Percentiles rank a stretch among this genome's conserved stretches.
phyloP scores from a whole-genome alignment of 2,113 vertebrate genomes.

The Heliornis fulica region DNA sequence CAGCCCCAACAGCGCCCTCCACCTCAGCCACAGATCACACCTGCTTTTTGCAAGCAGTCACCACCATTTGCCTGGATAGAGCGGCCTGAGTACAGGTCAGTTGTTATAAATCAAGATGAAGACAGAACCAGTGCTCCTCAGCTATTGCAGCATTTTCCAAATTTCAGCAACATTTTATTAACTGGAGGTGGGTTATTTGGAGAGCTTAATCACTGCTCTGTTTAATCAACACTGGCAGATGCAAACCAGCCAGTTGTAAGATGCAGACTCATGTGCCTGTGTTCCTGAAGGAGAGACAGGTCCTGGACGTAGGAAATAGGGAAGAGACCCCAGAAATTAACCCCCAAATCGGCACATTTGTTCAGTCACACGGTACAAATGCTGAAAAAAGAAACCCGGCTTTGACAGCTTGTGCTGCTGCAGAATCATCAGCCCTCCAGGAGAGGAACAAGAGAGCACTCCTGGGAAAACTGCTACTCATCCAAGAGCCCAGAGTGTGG shows the following conservation, averaged over 20 bases:
- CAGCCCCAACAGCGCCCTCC: neutral
- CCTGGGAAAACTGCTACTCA: neutral
- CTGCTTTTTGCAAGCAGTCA: neutral
- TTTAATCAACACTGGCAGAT: neutral
- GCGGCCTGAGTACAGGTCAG: neutral
- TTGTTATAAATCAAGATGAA: neutral
- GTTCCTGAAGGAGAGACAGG: neutral
- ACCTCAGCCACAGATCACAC: neutral
- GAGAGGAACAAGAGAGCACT: neutral
- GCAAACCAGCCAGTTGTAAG: neutral
- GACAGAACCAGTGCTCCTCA: neutral
- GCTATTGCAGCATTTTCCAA: neutral
- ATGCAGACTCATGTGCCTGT: neutral
- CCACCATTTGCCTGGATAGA: neutral
- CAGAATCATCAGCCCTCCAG: neutral
- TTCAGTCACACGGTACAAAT: neutral
- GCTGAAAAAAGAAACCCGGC: neutral
- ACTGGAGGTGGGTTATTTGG: neutral
- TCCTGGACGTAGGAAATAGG: neutral
- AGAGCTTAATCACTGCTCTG: neutral
- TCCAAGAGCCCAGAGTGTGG: neutral
- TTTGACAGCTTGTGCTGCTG: neutral
- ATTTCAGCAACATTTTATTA: neutral
- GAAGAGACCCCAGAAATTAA: neutral
- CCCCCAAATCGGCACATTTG: fast-evolving